A percentile compares a stretch with the other conserved stretches of the same genome.
phyloP scores from a whole-genome alignment of 2,888 invertebrate genomes.

The Calameuta pallipes region DNA sequence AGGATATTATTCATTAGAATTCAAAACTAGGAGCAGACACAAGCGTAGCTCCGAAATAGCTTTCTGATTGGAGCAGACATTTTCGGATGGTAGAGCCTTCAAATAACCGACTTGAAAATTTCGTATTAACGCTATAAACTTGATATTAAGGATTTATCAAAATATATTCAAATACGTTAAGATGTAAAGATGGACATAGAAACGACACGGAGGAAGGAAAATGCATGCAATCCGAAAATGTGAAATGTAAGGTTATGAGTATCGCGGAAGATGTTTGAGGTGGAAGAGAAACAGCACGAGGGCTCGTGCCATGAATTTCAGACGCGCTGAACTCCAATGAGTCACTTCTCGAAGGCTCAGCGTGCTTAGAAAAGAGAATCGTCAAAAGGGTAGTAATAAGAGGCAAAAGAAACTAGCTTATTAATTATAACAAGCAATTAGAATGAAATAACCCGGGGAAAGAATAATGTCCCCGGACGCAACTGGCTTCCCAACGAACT shows the following conservation, averaged over 20 bases:
- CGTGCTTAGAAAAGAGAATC: not conserved
- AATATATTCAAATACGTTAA: not conserved
- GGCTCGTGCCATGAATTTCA: not conserved
- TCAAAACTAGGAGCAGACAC: not conserved
- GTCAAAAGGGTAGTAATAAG: not conserved
- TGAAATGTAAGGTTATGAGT: no score
- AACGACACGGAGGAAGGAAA: no score
- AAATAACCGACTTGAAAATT: constrained; percentile 3
- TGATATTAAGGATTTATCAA: not conserved
- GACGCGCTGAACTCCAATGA: not conserved
- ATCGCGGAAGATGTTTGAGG: not conserved
- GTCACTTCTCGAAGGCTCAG: not conserved
- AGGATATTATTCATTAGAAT: not conserved
- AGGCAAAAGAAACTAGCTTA: not conserved
- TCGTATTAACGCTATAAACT: constrained; percentile 2
- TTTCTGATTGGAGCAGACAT: not conserved
- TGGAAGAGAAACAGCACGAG: not conserved
- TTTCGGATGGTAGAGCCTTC: not conserved
- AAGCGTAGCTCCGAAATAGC: not conserved
- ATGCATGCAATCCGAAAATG: no score
- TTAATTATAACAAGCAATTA: not conserved
- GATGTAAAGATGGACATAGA: not conserved
- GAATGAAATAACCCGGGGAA: not conserved
- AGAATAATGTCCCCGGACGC: not conserved
- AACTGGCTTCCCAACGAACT: not conserved